A percentile compares a stretch with the other conserved stretches of the same genome.
Conservation (phyloP, 2,888 invertebrate species). For the Quadriops clusia region DNA sequence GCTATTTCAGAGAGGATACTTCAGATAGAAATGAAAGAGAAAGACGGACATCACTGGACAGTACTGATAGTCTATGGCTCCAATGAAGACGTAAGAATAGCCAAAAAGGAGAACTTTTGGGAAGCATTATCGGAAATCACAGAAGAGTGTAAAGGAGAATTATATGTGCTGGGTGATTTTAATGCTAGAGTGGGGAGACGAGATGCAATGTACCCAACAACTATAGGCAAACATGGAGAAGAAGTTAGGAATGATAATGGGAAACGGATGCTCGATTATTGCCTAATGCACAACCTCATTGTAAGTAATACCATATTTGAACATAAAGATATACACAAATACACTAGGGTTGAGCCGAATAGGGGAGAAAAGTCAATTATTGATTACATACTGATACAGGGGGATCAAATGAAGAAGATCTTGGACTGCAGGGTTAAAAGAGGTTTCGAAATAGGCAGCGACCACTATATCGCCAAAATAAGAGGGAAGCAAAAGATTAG, state of each 20-base stretch:
- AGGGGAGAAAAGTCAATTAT: constrained; percentile 2
- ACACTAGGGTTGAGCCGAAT: constrained; percentile 3
- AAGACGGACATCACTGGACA: too few relatives aligned
- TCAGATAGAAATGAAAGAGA: neutral
- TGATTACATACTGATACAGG: too few relatives aligned
- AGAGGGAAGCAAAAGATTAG: too few relatives aligned
- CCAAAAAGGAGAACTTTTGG: constrained; percentile 12
- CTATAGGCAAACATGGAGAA: constrained; percentile 11
- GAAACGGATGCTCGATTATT: constrained; percentile 12
- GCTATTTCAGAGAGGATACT: constrained; percentile 1
- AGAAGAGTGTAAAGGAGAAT: constrained; percentile 6
- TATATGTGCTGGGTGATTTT: constrained; percentile 10
- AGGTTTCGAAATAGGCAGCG: too few relatives aligned
- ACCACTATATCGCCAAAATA: too few relatives aligned
- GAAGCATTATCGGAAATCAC: too few relatives aligned
- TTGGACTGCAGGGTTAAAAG: too few relatives aligned
- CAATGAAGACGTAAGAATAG: constrained; percentile 8
- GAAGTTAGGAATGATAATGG: constrained; percentile 12
- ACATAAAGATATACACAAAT: constrained; percentile 5
- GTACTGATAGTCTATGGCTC: too few relatives aligned
- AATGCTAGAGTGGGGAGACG: constrained; percentile 10
- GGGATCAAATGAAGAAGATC: too few relatives aligned
- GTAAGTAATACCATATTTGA: neutral
- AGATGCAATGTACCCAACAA: neutral
- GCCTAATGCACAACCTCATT: constrained; percentile 6